Conservation (phyloP, 2,888 invertebrate species). For the Zelleria hepariella region DNA sequence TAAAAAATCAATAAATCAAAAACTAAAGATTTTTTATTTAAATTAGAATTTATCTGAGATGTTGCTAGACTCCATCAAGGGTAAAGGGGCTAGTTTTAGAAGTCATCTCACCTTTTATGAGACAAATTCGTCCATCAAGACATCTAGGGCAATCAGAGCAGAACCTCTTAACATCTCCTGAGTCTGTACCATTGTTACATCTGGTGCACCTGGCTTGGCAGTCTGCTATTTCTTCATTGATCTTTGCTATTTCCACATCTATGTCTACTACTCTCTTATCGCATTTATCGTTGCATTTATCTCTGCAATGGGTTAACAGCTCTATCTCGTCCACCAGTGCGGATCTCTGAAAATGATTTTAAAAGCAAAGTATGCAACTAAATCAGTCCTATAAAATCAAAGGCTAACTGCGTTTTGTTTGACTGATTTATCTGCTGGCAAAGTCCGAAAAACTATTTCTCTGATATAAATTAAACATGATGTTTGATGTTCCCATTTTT, state of each 20-base stretch:
- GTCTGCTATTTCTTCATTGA: conserved; percentile 8
- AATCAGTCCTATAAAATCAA: too few relatives aligned
- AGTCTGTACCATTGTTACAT: conserved; percentile 45
- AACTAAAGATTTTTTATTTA: too few relatives aligned
- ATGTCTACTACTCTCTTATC: conserved; percentile 32
- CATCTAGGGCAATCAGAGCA: conserved; percentile 57
- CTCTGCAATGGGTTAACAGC: conserved; percentile 30
- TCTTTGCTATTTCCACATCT: conserved; percentile 30
- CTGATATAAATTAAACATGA: too few relatives aligned
- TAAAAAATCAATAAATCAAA: background rate
- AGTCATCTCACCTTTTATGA: conserved; percentile 18
- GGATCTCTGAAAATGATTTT: too few relatives aligned
- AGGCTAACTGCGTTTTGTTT: too few relatives aligned
- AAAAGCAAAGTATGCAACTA: conserved; percentile 10
- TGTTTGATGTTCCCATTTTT: too few relatives aligned
- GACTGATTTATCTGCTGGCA: too few relatives aligned
- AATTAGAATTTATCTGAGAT: too few relatives aligned
- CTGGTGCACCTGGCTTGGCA: conserved; percentile 26
- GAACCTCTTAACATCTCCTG: conserved; percentile 33
- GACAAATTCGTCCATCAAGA: conserved; percentile 33
- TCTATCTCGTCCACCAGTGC: conserved; percentile 39
- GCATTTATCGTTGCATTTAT: conserved; percentile 44
- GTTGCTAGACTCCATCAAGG: too few relatives aligned
- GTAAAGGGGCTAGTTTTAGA: too few relatives aligned
- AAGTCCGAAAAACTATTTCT: too few relatives aligned